Percentiles rank a stretch among this genome's conserved stretches.
These are phyloP conservation scores for Entomobrya proxima DNA, from an alignment of 2,888 invertebrate species.

Conservation along the genomic window DNA sequence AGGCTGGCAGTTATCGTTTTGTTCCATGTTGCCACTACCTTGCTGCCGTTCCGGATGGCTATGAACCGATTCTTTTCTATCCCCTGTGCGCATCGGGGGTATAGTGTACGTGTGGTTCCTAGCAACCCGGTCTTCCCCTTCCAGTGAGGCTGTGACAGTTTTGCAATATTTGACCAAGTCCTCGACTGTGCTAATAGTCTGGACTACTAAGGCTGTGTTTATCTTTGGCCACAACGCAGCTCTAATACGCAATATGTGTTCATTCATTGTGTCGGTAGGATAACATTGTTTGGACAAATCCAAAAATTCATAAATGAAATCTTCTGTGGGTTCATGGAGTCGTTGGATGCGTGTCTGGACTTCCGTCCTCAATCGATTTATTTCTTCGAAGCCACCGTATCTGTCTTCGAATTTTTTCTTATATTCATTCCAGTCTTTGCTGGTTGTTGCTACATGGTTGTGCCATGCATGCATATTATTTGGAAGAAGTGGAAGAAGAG, in stretches of 20 bases:
- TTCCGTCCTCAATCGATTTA: neutral
- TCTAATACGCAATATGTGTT: neutral
- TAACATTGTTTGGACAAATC: neutral
- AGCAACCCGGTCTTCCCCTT: neutral
- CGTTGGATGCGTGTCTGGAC: neutral
- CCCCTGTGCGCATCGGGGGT: neutral
- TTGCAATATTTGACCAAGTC: neutral
- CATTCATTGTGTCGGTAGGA: neutral
- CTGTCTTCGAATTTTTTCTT: neutral
- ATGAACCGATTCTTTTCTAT: neutral
- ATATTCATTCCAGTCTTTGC: neutral
- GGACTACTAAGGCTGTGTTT: neutral
- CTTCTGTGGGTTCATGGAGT: neutral
- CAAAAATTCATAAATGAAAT: neutral
- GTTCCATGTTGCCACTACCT: neutral
- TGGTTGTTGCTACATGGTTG: neutral
- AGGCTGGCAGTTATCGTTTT: no score
- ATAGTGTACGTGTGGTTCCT: neutral
- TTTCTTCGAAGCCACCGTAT: neutral
- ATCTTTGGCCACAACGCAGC: neutral
- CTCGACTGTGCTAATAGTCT: neutral
- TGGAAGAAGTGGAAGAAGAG: neutral
- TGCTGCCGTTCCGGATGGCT: neutral
- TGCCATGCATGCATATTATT: neutral
- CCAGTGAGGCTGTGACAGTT: neutral